phyloP scores from a whole-genome alignment of 2,797 vertebrate species.

The Jordanella pulchra region DNA sequence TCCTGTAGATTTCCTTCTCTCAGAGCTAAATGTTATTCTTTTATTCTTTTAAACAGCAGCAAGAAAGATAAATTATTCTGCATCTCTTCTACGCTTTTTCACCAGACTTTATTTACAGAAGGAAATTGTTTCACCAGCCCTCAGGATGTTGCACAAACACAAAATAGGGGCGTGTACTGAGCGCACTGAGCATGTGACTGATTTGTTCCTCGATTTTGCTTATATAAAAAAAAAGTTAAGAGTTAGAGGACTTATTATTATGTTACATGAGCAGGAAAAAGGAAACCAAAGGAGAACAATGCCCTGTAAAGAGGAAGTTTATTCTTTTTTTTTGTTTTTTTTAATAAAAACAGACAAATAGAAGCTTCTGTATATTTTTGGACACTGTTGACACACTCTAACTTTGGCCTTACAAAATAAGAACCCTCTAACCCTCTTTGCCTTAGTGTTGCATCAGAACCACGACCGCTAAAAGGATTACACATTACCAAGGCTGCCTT shows the following conservation, averaged over 20 bases:
- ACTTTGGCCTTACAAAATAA: slow-evolving; percentile 47
- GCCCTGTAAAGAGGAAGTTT: slow-evolving; percentile 59
- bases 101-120: slow-evolving; percentile 69
- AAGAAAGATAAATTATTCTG: slow-evolving; percentile 47
- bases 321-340: background rate
- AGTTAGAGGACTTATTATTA: slow-evolving; percentile 25
- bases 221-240: slow-evolving; percentile 35
- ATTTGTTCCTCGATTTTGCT: slow-evolving; percentile 55
- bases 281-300: slow-evolving; percentile 42
- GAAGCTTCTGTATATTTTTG: slow-evolving; percentile 39
- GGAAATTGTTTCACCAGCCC: slow-evolving; percentile 67
- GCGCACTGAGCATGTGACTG: slow-evolving; percentile 71
- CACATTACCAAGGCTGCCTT: slow-evolving; percentile 57
- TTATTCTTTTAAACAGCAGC: slow-evolving; percentile 51
- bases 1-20: slow-evolving; percentile 41
- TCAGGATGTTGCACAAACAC: slow-evolving; percentile 66
- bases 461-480: slow-evolving; percentile 60
- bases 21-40: slow-evolving; percentile 28
- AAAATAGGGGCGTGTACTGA: slow-evolving; percentile 56
- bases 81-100: slow-evolving; percentile 30
- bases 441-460: slow-evolving; percentile 74
- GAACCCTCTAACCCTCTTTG: slow-evolving; percentile 65
- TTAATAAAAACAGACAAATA: slow-evolving; percentile 26
- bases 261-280: slow-evolving; percentile 47
- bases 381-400: slow-evolving; percentile 50